These are phyloP conservation scores for Vidua chalybeata DNA, from an alignment of 2,113 vertebrate genomes.

Conservation along the genomic window DNA sequence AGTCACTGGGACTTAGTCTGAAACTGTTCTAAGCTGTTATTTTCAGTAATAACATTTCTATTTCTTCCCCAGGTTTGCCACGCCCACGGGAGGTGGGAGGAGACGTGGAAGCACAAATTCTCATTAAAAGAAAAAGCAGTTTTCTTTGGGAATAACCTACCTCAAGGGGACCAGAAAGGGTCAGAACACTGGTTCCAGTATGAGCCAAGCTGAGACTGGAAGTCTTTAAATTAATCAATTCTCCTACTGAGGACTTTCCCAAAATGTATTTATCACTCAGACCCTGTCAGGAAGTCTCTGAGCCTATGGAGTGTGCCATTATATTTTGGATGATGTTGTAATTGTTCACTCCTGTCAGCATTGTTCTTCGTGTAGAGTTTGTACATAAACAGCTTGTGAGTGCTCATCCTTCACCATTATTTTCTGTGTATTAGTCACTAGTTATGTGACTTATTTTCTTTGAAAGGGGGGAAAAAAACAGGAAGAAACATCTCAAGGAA, in stretches of 20 bases:
- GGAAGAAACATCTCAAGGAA: neutral
- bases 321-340: neutral
- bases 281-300: neutral
- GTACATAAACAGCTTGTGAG: neutral
- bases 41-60: slow-evolving; percentile 42
- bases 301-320: neutral
- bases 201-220: neutral
- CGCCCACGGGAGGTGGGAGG: neutral
- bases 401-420: neutral
- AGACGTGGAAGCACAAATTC: neutral
- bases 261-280: neutral
- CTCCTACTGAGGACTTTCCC: neutral
- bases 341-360: neutral
- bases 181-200: neutral
- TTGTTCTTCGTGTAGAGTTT: neutral
- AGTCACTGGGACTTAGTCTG: slow-evolving; percentile 50
- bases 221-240: neutral
- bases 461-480: rapidly evolving
- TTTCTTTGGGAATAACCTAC: neutral
- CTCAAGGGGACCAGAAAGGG: neutral
- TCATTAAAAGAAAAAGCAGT: slow-evolving; percentile 22
- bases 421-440: neutral
- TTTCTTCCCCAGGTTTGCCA: neutral
- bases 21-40: slow-evolving; percentile 50
- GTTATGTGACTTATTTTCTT: neutral